These are phyloP conservation scores for Ceratothoa steindachneri DNA, from an alignment of 2,888 invertebrate genomes.

Conservation along the genomic window DNA sequence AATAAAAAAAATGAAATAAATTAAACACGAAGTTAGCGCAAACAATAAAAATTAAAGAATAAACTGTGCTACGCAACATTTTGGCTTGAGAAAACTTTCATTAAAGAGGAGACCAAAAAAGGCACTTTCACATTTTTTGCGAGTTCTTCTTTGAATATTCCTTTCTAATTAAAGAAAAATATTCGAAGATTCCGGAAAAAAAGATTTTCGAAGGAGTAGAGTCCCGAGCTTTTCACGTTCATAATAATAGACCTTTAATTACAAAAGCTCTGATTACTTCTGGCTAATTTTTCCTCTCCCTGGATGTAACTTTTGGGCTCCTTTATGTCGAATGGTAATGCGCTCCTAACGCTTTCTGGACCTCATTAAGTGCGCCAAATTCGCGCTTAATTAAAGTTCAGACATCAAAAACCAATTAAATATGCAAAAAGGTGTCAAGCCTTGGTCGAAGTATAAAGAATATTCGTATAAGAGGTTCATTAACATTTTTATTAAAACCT, in stretches of 20 bases:
- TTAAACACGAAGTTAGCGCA: neutral
- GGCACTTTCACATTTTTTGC: neutral
- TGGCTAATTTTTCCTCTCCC: conserved; percentile 25
- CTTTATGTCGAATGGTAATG: conserved; percentile 40
- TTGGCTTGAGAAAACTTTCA: neutral
- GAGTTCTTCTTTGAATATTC: conserved; percentile 1
- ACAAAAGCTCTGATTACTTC: conserved; percentile 36
- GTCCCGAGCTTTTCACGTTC: conserved; percentile 16
- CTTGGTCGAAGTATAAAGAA: conserved; percentile 21
- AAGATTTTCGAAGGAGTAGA: conserved; percentile 11
- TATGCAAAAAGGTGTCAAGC: conserved; percentile 39
- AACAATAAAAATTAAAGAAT: neutral
- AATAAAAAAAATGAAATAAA: neutral
- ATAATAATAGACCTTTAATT: conserved; percentile 35
- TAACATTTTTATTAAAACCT: conserved; percentile 29
- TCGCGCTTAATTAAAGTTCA: conserved; percentile 40
- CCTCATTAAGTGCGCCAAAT: conserved; percentile 18
- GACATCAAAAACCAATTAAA: conserved; percentile 44
- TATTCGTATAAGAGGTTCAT: conserved; percentile 26
- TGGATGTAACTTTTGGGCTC: conserved; percentile 35
- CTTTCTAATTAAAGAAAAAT: conserved; percentile 40
- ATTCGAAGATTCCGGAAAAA: conserved; percentile 37
- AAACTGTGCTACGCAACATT: neutral
- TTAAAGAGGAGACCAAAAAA: neutral
- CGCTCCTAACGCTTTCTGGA: conserved; percentile 16